Percentiles rank a stretch among this genome's conserved stretches.
Evolutionary conservation across 2,113 vertebrate species (phyloP).

Genomic region (Catharus fuscescens): DNA sequence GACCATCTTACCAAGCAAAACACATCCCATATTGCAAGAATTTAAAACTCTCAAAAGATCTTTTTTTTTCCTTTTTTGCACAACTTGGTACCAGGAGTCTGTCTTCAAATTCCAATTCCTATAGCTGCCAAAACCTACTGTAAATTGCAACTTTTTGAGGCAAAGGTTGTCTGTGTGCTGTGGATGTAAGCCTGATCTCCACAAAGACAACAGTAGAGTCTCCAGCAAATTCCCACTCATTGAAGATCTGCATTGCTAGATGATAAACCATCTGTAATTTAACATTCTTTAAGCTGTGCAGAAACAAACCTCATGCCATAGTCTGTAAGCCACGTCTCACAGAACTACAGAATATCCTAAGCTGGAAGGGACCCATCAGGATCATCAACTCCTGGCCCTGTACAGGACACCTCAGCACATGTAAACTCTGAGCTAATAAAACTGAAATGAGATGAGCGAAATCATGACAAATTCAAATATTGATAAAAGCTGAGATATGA

Average conservation of each 20-base stretch:
- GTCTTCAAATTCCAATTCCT: background rate
- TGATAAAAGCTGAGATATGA: background rate
- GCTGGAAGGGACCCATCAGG: background rate
- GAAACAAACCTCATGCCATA: background rate
- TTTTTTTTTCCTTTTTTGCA: background rate
- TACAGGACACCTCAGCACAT: background rate
- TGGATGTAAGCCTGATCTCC: background rate
- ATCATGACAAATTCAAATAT: background rate
- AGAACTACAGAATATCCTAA: background rate
- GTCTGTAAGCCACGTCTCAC: fast-evolving
- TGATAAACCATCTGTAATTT: background rate
- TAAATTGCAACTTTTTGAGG: background rate
- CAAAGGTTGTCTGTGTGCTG: background rate
- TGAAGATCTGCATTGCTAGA: background rate
- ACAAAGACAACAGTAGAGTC: background rate
- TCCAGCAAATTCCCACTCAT: background rate
- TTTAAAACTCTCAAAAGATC: background rate
- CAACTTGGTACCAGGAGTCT: background rate
- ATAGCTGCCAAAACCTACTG: background rate
- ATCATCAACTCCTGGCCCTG: background rate
- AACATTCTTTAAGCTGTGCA: background rate
- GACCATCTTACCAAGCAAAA: background rate
- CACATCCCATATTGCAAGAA: background rate
- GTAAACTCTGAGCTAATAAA: background rate
- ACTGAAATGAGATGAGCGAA: background rate